A percentile compares a stretch with the other conserved stretches of the same genome.
These are phyloP conservation scores for Akabosia matsudoensis DNA, from an alignment of 1,140 invertebrate genomes.

Conservation along the genomic window DNA sequence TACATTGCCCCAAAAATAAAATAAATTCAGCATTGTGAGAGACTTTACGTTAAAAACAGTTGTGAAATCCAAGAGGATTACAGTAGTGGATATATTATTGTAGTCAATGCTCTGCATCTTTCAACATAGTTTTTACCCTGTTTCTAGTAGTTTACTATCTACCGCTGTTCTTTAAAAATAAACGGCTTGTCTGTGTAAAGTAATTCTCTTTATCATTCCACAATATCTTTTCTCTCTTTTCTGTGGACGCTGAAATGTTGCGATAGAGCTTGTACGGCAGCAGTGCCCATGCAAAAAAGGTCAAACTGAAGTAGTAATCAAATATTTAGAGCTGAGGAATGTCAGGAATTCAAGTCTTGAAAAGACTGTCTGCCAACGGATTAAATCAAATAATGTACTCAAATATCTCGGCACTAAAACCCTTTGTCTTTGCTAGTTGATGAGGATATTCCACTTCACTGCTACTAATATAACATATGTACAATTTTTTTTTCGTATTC, in stretches of 20 bases:
- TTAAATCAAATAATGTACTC: slow-evolving; percentile 24
- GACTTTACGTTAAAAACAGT: not conserved
- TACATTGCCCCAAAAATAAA: no score
- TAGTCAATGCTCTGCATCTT: no score
- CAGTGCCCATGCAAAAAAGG: slow-evolving; percentile 13
- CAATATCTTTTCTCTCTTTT: slow-evolving; percentile 23
- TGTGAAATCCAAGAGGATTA: no score
- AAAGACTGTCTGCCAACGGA: slow-evolving; percentile 18
- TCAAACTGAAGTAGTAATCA: slow-evolving; percentile 21
- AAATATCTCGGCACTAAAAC: not conserved
- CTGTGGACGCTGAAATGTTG: not conserved
- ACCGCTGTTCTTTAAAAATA: not conserved
- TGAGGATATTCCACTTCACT: not conserved
- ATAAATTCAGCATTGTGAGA: no score
- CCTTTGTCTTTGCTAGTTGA: not conserved
- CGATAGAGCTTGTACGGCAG: not conserved
- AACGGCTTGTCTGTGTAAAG: not conserved
- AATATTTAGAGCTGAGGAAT: slow-evolving; percentile 23
- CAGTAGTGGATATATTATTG: no score
- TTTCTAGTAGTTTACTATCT: slow-evolving; percentile 1
- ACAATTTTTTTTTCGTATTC: not conserved
- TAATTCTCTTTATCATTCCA: not conserved
- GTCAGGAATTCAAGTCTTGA: slow-evolving; percentile 17
- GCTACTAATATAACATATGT: not conserved
- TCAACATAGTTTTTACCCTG: no score